Percentiles rank a stretch among this genome's conserved stretches.
These are phyloP conservation scores for Hylaeus volcanicus DNA, from an alignment of 1,140 invertebrate species.

Conservation along the genomic window DNA sequence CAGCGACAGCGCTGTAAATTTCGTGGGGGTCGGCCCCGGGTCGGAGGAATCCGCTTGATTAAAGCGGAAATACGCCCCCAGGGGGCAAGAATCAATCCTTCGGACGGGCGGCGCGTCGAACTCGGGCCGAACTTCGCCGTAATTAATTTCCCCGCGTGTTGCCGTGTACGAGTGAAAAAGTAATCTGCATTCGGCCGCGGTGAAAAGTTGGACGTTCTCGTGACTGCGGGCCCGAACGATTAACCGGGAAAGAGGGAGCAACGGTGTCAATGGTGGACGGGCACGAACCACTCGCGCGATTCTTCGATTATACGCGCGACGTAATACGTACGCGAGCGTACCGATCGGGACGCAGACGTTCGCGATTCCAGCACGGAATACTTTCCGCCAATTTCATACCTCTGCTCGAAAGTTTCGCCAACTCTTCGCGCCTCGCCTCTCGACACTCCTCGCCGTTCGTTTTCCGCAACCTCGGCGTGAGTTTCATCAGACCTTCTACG, in stretches of 20 bases:
- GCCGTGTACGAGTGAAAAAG: conserved; percentile 26
- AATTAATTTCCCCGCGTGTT: conserved; percentile 42
- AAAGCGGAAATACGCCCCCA: conserved; percentile 17
- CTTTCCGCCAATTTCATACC: no score
- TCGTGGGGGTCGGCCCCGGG: not conserved
- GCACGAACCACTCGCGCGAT: conserved; percentile 18
- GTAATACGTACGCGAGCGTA: no score
- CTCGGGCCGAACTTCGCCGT: conserved; percentile 17
- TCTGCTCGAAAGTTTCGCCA: no score
- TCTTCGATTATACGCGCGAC: conserved; percentile 5
- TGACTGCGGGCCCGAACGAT: conserved; percentile 35
- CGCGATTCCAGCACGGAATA: no score
- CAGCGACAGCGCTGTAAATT: conserved; percentile 15
- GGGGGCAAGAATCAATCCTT: conserved; percentile 36
- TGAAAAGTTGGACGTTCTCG: conserved; percentile 41
- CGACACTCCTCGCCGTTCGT: no score
- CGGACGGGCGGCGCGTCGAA: conserved; percentile 1
- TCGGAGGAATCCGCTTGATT: conserved; percentile 15
- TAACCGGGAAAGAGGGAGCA: conserved; percentile 42
- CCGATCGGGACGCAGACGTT: no score
- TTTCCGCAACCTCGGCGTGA: no score
- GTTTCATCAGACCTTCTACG: no score
- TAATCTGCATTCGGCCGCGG: conserved; percentile 31
- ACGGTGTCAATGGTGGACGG: conserved; percentile 44
- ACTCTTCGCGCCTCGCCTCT: no score